Base-by-base conservation (phyloP, 2,797 vertebrate species). In the Enteromius afrohamiltoni region DNA sequence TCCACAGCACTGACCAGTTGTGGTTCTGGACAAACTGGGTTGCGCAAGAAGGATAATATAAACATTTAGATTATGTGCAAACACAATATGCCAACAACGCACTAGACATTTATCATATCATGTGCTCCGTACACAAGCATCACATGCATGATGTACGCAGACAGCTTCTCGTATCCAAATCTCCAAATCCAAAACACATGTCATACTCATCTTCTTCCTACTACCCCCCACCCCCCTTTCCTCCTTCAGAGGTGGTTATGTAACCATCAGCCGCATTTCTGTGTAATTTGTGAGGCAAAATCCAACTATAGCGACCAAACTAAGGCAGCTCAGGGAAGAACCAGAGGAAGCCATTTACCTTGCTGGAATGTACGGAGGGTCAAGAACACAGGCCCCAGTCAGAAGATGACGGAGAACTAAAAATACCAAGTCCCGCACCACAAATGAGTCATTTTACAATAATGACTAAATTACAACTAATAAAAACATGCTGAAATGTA, bases 231-330 rank as follows among this genome's bases (percentile, higher is more conserved):
- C 55, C 0, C 49, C 82, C 89, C 87, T 90, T 40, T 95, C 93
- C 93, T 92, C 88, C 88, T 89, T 89, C 67, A 77, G 88, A 87
- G 74, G 69, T 60, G 83, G 89, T 94, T 94, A 95, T 93, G 93
- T 92, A 95, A 95, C 88, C 0, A 60, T 82, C 86, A 84, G 87
- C 86, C 80, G 69, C 89, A 90, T 87, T 51, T 84, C 91, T 88
- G 83, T 88, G 89, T 80, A 89, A 91, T 91, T 90, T 92, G 88
- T 86, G 91, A 85, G 89, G 86, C 79, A 26, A 89, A 82, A 77
- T 88, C 76, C 60, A 51, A 79, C 85, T 92, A 93, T 92, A 92
- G 91, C 85, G 85, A 83, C 83, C 53, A 65, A 64, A 69, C 73
- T 85, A 67, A 77, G 71, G 60, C 69, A 83, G 40, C 42, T 19